A percentile compares a stretch with the other conserved stretches of the same genome.
Conservation (phyloP, 92 coral and sea anemone genomes). For the Phymanthus crucifer region DNA sequence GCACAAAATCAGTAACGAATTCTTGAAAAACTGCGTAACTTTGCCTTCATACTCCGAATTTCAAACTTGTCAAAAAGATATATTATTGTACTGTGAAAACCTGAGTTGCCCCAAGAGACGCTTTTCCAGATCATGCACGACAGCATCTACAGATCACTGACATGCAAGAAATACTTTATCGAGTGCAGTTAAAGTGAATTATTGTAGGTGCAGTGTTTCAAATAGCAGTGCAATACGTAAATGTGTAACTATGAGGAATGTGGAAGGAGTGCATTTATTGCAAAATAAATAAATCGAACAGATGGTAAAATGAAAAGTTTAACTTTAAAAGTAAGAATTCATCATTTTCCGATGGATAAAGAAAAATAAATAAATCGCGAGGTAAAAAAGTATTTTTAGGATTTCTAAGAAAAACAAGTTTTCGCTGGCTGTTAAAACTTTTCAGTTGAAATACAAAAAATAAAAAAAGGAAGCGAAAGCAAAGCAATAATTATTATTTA, state of each 20-base stretch:
- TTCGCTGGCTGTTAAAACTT: too few species aligned
- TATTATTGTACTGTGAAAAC: not conserved
- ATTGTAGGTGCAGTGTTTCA: slow-evolving; percentile 2
- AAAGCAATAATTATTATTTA: too few species aligned
- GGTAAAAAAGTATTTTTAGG: too few species aligned
- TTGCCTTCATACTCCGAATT: not conserved
- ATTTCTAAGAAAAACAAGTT: too few species aligned
- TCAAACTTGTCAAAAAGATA: not conserved
- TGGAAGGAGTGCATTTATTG: too few species aligned
- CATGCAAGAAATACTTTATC: slow-evolving; percentile 4
- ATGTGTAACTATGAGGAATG: too few species aligned
- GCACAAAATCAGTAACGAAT: not conserved
- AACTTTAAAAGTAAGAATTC: too few species aligned
- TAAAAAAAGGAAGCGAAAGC: too few species aligned
- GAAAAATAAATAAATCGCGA: not conserved
- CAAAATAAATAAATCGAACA: too few species aligned
- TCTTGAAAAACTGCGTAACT: not conserved
- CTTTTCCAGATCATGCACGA: not conserved
- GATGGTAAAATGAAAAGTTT: too few species aligned
- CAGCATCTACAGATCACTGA: not conserved
- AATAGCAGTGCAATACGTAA: not conserved
- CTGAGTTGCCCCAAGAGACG: not conserved
- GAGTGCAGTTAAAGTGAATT: not conserved
- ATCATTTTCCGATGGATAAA: not conserved
- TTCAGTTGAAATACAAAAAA: too few species aligned